Conservation (phyloP, 2,113 vertebrate genomes). For the Barnardius zonarius region DNA sequence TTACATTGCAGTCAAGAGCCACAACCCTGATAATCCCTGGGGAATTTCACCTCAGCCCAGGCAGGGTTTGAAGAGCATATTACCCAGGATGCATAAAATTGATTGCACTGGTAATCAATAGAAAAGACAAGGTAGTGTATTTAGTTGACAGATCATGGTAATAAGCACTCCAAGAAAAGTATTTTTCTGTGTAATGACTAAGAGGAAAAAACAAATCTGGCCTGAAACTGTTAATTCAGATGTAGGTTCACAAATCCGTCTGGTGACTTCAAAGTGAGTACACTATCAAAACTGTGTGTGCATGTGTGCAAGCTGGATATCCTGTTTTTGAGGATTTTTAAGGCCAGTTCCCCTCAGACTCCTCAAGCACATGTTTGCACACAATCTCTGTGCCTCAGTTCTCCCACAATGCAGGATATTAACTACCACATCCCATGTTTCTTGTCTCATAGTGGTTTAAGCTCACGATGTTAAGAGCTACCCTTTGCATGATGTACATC, state of each 20-base stretch:
- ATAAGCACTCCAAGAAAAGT: neutral
- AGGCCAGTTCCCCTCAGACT: neutral
- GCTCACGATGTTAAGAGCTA: too few species aligned
- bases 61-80: neutral
- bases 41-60: neutral
- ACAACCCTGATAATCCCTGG: neutral
- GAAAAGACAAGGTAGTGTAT: neutral
- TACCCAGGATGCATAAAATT: neutral
- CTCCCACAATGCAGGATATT: neutral
- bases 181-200: neutral
- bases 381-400: neutral
- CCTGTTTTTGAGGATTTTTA: neutral
- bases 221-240: neutral
- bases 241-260: neutral
- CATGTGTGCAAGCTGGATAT: neutral
- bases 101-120: neutral
- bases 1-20: neutral
- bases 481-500: neutral
- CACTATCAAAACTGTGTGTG: rapidly evolving
- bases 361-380: neutral
- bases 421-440: too few species aligned
- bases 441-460: neutral
- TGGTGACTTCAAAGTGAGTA: neutral
- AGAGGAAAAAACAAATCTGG: neutral
- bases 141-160: neutral